Conservation (phyloP, 1,140 invertebrate species). For the Leptoteleia sp. region DNA sequence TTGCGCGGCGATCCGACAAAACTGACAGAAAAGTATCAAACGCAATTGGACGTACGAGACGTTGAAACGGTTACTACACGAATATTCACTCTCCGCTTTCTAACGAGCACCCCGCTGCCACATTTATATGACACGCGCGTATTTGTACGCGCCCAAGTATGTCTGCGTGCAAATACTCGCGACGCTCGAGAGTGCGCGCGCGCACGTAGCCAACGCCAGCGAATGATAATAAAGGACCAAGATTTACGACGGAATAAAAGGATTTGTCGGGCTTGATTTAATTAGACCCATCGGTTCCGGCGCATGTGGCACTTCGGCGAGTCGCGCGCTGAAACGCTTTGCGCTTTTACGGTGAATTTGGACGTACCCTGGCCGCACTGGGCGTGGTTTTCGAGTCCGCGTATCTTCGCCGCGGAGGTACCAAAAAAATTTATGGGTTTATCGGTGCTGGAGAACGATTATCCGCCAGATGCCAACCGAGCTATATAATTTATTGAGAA, state of each 20-base stretch:
- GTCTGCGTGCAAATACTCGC: background rate
- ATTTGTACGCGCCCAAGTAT: conserved; percentile 4
- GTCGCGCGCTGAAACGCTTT: conserved; percentile 22
- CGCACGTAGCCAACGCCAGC: background rate
- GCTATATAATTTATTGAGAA: conserved; percentile 26
- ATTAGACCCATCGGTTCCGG: conserved; percentile 33
- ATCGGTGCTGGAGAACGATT: conserved; percentile 25
- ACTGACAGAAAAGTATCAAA: conserved; percentile 35
- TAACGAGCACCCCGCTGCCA: conserved; percentile 46
- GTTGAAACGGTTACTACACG: conserved; percentile 25
- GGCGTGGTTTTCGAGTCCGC: conserved; percentile 10
- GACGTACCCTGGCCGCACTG: background rate
- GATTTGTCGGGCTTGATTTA: conserved; percentile 43
- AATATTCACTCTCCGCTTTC: conserved; percentile 40
- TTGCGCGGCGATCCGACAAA: conserved; percentile 14
- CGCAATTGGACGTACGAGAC: conserved; percentile 32
- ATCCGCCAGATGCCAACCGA: conserved; percentile 8
- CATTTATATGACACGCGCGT: conserved; percentile 34
- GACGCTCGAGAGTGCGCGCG: background rate
- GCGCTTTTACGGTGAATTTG: conserved; percentile 25
- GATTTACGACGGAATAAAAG: conserved; percentile 46
- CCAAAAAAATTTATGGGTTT: conserved; percentile 38
- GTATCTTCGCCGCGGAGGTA: conserved; percentile 11
- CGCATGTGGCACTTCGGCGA: conserved; percentile 23
- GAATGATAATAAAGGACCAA: conserved; percentile 47